Base-by-base conservation (phyloP, 2,113 vertebrate genomes). In the Leuciscus idus region DNA sequence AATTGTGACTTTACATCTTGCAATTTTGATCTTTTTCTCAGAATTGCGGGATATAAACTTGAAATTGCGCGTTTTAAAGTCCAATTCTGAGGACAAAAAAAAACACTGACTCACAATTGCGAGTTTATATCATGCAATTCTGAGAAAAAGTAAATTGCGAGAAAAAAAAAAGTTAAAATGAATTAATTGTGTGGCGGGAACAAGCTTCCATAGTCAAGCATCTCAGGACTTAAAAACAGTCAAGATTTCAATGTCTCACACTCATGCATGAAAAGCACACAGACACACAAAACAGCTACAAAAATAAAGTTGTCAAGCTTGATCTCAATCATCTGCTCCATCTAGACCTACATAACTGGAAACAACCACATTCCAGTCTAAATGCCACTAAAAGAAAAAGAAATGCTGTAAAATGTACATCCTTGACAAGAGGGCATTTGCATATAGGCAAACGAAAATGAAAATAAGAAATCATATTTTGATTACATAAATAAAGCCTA, bases 311-410 rank as follows among this genome's bases (percentile, higher is more conserved):
- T 30, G 46, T 15, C 33, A 74, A 36, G 17, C 46, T 1, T 50
- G 43, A 75, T 50, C 73, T 75, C 73, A 48, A 75, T 75, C 73
- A 75, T 75, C 43, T 48, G 73, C 73, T 75, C n/a, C 43, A 39
- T 79, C 52, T 79, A 57, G 19, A 79, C 26, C 21, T 59, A n/a
- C 52, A n/a, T 59, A 79, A 59, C 76, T 13, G 76, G 3, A 30
- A 11, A 79, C 30, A 39, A 59, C 10, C 11, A 79, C 52, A 15
- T 79, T 79, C 30, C 26, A 52, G 26, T 66, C 26, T 66, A 48
- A 55, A 85, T 36, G 33, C 21, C 43, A 57, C 39, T 13, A 3
- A 1, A 73, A n/a, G 30, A 11, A 62, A 5, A 81, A 4, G 6
- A 68, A 15, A 4, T 23, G 68, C 13, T 36, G 48, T 6, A 19